Evolutionary conservation across 2,797 vertebrate species (phyloP), one percentile per base, ranked within the genome.

Genomic region (Pelodytes ibericus): DNA sequence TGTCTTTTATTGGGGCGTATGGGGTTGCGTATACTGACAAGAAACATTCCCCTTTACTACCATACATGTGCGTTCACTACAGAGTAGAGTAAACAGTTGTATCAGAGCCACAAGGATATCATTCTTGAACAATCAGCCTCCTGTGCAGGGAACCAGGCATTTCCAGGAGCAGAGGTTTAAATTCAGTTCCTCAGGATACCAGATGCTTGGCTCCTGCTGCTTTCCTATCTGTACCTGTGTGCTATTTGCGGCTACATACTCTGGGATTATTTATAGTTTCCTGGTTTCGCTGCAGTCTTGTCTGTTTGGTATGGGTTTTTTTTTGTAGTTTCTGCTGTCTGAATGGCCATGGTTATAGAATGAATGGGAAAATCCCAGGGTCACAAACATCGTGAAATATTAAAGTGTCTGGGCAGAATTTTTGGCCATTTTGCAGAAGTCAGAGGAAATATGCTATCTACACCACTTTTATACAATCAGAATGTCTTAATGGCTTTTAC

Each of bases 361-460:
- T 79, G 76, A 68, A 79, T 79, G 44, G 70, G 49, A 44, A 72
- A 66, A 77, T 33, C 75, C 72, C 76, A 79, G 76, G 76, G 76
- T 72, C 76, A 68, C 76, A 79, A 72, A 72, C 76, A 79, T 31
- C 36, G 63, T 79, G 76, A 72, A 73, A 67, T 79, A 79, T 72
- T 68, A 44, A 57, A 61, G 26, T 73, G 76, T 51, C 63, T 73
- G 63, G 53, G 44, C 44, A 51, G 62, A 79, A 73, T 79, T 79
- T 72, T 79, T 73, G 70, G 59, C 63, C 63, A 67, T 79, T 79
- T 72, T 44, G 29, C 67, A 57, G 39, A 61, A 67, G 41, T 60
- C 39, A 67, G 76, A 61, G 49, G 53, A 29, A 61, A 72, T 69
- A 78, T 73, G 70, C 56, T 73, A 79, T 73, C 76, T 72, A 68